These are phyloP conservation scores for Halictus quadricinctus DNA, from an alignment of 2,888 invertebrate genomes.

Conservation along the genomic window DNA sequence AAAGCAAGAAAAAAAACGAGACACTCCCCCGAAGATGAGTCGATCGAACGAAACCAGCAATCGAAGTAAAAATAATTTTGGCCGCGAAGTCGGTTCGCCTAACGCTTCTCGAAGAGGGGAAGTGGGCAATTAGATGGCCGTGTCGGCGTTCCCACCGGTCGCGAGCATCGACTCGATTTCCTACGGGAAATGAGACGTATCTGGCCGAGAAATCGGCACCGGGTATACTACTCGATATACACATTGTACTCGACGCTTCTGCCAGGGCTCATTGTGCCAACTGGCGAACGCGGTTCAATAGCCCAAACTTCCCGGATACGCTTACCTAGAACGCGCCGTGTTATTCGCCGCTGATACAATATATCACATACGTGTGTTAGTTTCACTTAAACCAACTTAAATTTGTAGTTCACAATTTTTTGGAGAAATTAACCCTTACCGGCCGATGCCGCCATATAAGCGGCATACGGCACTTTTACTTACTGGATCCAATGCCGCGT, in stretches of 20 bases:
- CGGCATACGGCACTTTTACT: too few species aligned
- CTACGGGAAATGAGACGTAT: constrained; percentile 57
- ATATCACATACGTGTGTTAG: too few species aligned
- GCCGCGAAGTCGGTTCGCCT: neutral
- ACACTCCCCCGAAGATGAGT: neutral
- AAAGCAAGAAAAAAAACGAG: neutral
- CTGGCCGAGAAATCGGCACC: constrained; percentile 64
- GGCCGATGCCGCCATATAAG: too few species aligned
- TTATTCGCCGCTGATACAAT: neutral
- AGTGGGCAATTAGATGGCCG: constrained; percentile 23
- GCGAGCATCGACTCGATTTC: constrained; percentile 50
- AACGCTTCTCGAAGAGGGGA: neutral
- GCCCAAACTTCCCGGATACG: constrained; percentile 82
- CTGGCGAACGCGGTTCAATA: constrained; percentile 78
- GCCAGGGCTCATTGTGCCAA: constrained; percentile 68
- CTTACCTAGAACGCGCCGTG: constrained; percentile 66
- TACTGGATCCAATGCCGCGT: too few species aligned
- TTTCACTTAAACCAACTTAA: too few species aligned
- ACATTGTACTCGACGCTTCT: constrained; percentile 34
- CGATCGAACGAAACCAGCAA: neutral
- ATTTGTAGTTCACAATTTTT: too few species aligned
- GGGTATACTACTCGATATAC: constrained; percentile 36
- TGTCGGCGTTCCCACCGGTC: neutral
- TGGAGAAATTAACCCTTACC: too few species aligned
- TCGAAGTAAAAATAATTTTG: neutral